Evolutionary conservation across 2,888 invertebrate species (phyloP), one percentile per base, ranked within the genome.

Genomic region (Caenorhabditis sp.): DNA sequence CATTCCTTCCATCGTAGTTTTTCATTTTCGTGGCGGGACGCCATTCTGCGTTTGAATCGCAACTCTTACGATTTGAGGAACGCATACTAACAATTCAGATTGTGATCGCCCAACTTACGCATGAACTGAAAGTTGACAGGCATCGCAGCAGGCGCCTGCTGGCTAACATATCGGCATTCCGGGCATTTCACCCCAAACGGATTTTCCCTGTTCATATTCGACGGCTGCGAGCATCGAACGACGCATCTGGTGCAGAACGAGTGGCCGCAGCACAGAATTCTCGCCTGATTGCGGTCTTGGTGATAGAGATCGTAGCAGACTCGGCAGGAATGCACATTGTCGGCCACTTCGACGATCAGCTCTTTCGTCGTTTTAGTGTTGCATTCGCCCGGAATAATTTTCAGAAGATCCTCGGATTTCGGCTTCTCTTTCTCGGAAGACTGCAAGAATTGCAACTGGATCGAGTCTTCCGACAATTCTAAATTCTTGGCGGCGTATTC

Each of bases 71-170:
- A n/a, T n/a, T n/a, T n/a, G n/a, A n/a, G n/a, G n/a, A n/a, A n/a
- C n/a, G n/a, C n/a, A n/a, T n/a, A n/a, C n/a, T n/a, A n/a, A n/a
- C n/a, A n/a, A n/a, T n/a, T n/a, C n/a, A n/a, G n/a, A n/a, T n/a
- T n/a, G n/a, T n/a, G n/a, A n/a, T n/a, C n/a, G n/a, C n/a, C n/a
- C n/a, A 60, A 83, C 83, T 65, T 18, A 84, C 84, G 79, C 61
- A 84, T 81, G 5, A 84, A 58, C 20, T 84, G 84, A 69, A 78
- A 82, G 28, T 84, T 84, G 26, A 79, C 40, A 6, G 84, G 82
- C 37, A 84, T 28, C 0, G 55, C 53, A 11, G 69, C 53, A 9
- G 72, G 70, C 2, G 53, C 51, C n/a, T 67, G 61, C 9, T 56
- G 20, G 15, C 28, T 65, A 8, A 68, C 24, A 28, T 70, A 65